A percentile compares a stretch with the other conserved stretches of the same genome.
phyloP scores from a whole-genome alignment of 2,888 invertebrate genomes.

The Drosophila mercatorum region DNA sequence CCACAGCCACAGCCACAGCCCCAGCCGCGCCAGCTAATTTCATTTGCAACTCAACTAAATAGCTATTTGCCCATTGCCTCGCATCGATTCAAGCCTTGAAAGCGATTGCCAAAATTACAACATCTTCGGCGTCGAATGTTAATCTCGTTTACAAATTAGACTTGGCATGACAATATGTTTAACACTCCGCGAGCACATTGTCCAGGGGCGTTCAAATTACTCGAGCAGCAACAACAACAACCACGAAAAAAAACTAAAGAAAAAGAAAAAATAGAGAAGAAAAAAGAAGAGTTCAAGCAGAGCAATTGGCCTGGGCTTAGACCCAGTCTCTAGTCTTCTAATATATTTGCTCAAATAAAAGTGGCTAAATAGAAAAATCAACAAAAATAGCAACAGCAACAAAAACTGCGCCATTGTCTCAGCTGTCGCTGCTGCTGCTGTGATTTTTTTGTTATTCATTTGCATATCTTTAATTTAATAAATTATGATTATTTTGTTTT shows the following conservation, averaged over 20 bases:
- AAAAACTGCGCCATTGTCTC: conserved; percentile 9
- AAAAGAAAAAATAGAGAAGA: conserved; percentile 17
- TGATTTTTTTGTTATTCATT: conserved; percentile 6
- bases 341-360: conserved; percentile 59
- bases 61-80: conserved; percentile 49
- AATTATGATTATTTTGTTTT: conserved; percentile 46
- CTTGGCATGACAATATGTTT: conserved; percentile 74
- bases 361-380: conserved; percentile 64
- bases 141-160: conserved; percentile 69
- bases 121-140: conserved; percentile 48
- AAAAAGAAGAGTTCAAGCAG: conserved; percentile 14
- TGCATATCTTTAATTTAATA: conserved; percentile 37
- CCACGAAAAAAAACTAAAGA: conserved; percentile 11
- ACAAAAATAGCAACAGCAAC: conserved; percentile 41
- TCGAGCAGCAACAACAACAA: neutral
- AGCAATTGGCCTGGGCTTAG: conserved; percentile 31
- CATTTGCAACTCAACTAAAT: conserved; percentile 32
- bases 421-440: conserved; percentile 1
- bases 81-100: conserved; percentile 70
- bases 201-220: conserved; percentile 42
- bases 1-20: neutral
- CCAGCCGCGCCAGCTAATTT: conserved; percentile 19
- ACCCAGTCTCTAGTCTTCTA: conserved; percentile 23
- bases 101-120: conserved; percentile 65
- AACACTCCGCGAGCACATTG: conserved; percentile 60